A percentile compares a stretch with the other conserved stretches of the same genome.
Evolutionary conservation across 2,113 vertebrate genomes (phyloP).

Genomic region (Myanophis thanlyinensis): DNA sequence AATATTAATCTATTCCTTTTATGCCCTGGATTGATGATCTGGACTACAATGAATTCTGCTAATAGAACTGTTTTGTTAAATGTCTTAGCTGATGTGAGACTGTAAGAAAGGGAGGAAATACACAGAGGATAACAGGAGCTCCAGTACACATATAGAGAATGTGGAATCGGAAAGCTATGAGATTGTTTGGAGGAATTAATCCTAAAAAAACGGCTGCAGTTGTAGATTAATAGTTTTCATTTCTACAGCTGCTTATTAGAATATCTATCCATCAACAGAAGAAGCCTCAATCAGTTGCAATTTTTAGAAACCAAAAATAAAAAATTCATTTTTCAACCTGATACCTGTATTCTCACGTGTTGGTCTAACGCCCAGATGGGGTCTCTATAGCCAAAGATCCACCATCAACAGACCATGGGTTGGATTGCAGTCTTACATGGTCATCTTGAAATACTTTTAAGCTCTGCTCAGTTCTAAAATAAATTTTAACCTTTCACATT

Average conservation of each 20-base stretch:
- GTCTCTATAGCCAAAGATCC: neutral
- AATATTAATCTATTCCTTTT: neutral
- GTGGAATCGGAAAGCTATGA: neutral
- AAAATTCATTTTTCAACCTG: neutral
- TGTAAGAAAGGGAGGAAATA: neutral
- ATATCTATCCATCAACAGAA: neutral
- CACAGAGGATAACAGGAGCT: neutral
- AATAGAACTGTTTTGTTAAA: neutral
- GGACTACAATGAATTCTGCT: neutral
- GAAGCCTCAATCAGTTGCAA: neutral
- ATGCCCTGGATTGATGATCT: neutral
- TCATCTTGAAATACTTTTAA: neutral
- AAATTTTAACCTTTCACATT: neutral
- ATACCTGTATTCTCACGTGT: neutral
- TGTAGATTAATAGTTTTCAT: neutral
- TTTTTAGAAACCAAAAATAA: neutral
- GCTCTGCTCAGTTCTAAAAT: neutral
- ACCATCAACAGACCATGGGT: neutral
- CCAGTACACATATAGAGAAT: neutral
- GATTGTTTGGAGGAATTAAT: neutral
- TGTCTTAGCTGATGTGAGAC: neutral
- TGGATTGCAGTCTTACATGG: neutral
- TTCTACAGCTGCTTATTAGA: neutral
- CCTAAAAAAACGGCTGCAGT: neutral
- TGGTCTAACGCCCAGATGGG: neutral